phyloP scores from a whole-genome alignment of 2,113 vertebrate genomes.

The Clupea harengus region DNA sequence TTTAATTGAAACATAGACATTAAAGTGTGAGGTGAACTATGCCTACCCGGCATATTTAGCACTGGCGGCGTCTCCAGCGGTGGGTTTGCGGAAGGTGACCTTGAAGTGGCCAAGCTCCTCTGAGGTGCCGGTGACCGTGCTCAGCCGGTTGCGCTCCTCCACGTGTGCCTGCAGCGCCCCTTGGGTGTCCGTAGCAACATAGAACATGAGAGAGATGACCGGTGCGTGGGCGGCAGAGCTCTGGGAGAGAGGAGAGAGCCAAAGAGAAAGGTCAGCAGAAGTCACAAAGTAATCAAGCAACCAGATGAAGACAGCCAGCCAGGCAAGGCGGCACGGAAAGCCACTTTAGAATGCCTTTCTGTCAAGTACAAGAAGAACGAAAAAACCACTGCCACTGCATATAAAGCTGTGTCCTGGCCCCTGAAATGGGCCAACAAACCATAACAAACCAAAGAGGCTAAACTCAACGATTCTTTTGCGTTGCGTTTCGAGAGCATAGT shows the following conservation, averaged over 20 bases:
- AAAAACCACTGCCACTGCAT: too few relatives aligned
- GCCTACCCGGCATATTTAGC: constrained; percentile 80
- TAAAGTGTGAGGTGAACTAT: background rate
- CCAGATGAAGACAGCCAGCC: constrained; percentile 7
- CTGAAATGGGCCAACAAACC: background rate
- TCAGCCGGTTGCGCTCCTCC: constrained; percentile 72
- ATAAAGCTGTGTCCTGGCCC: background rate
- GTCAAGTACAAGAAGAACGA: background rate
- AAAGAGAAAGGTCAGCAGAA: constrained; percentile 16
- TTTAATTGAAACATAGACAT: background rate
- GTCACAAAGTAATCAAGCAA: background rate
- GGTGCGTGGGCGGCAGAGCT: constrained; percentile 63
- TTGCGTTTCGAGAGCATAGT: background rate
- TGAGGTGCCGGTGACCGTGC: constrained; percentile 73
- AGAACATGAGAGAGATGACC: constrained; percentile 90
- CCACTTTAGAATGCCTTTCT: background rate
- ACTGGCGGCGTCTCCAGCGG: constrained; percentile 55
- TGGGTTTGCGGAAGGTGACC: constrained; percentile 81
- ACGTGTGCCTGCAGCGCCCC: constrained; percentile 75
- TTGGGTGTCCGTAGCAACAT: constrained; percentile 85
- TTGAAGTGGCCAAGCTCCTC: constrained; percentile 88
- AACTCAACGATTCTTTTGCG: background rate
- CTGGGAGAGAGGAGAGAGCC: constrained; percentile 41
- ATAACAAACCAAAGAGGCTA: background rate
- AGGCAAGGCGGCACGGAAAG: background rate